Evolutionary conservation across 2,888 invertebrate genomes (phyloP), one percentile per base, ranked within the genome.

Genomic region (Eristalinus aeneus): DNA sequence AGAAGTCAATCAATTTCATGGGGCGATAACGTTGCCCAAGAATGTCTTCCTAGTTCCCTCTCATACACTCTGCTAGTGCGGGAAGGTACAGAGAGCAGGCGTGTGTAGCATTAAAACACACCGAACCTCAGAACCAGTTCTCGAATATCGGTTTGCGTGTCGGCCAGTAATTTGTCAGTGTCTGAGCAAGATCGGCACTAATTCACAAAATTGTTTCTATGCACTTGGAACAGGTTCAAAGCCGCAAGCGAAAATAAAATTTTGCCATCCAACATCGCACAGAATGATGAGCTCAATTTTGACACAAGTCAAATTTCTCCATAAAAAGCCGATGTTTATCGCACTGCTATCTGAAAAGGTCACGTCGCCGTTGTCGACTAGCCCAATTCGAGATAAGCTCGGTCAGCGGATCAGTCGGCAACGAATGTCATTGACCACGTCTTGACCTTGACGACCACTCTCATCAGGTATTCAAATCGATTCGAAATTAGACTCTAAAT

Each of bases 401-500:
- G 46, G 46, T 46, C 46, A 46, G 11, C 56, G 5, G 23, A 56
- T 23, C 56, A 56, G 23, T 46, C 46, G 46, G 56, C 16, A 5
- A 22, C 56, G 27, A 53, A 54, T 68, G 67, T 68, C 67, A 54
- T 68, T 68, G 67, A 68, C 67, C 67, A 68, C 67, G 54, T 20
- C 11, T 16, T 11, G 32, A 68, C 67, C 67, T 54, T 68, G 53
- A 31, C 16, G n/a, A 23, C 23, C 10, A 22, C 11, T 22, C 23
- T 56, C 56, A 56, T 56, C 56, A 56, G 11, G 56, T 56, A 56
- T 56, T 56, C 56, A 27, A 56, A 27, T 56, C 46, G 16, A 46
- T 56, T 56, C 23, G 11, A 8, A 56, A 56, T 27, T 56, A 27
- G 56, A 56, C 11, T 23, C 20, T 11, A 8, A 78, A 72, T 27